Evolutionary conservation across 2,888 invertebrate genomes (phyloP).

Genomic region (Phengaris arion): DNA sequence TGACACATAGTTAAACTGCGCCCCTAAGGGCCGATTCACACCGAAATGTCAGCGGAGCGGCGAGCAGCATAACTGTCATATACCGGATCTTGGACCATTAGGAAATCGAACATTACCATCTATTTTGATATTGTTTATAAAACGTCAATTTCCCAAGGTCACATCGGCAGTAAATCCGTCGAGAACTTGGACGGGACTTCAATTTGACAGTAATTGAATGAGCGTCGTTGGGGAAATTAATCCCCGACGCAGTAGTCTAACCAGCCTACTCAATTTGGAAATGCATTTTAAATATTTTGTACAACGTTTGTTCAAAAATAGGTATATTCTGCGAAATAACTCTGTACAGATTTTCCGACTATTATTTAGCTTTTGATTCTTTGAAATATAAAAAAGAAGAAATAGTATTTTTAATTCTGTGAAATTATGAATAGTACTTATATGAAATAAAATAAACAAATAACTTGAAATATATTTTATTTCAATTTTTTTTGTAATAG

Average conservation of each 20-base stretch:
- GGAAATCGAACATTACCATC: background rate
- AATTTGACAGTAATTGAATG: constrained; percentile 20
- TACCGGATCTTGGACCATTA: no score
- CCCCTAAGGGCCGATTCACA: no score
- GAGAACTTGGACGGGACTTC: background rate
- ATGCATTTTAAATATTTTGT: background rate
- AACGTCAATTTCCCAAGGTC: constrained; percentile 9
- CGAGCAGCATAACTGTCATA: no score
- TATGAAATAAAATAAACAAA: no score
- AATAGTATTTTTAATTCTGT: background rate
- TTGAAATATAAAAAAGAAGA: background rate
- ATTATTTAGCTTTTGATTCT: background rate
- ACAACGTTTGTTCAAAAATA: no score
- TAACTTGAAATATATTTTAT: no score
- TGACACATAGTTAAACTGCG: no score
- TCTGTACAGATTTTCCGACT: background rate
- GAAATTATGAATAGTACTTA: no score
- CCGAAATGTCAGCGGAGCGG: no score
- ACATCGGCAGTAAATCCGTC: background rate
- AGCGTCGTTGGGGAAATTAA: constrained; percentile 24
- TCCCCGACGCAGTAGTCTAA: background rate
- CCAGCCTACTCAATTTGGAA: background rate
- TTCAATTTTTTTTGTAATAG: no score
- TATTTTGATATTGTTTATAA: background rate
- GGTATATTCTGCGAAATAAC: background rate